phyloP scores from a whole-genome alignment of 2,113 vertebrate genomes.

The Chauna torquata region DNA sequence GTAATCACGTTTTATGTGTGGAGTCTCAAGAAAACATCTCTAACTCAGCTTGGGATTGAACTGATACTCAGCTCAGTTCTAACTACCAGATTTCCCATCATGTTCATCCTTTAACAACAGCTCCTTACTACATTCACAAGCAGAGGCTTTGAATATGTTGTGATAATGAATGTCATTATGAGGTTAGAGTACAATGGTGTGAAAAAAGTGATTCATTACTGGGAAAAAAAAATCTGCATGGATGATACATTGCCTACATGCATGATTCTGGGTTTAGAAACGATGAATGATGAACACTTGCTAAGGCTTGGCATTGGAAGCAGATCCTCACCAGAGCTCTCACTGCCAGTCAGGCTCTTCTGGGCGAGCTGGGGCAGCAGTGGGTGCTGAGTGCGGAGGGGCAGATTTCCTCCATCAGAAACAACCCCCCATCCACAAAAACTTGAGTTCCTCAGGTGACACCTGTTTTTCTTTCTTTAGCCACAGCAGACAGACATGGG shows the following conservation, averaged over 20 bases:
- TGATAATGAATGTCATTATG: slow-evolving; percentile 56
- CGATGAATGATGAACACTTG: neutral
- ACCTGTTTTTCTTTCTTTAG: neutral
- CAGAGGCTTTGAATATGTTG: slow-evolving; percentile 58
- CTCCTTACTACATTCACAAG: slow-evolving; percentile 17
- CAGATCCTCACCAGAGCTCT: neutral
- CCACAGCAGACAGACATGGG: neutral
- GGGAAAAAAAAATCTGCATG: slow-evolving; percentile 26
- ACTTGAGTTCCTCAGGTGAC: neutral
- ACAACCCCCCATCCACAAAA: neutral
- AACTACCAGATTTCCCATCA: slow-evolving; percentile 13
- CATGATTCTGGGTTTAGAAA: slow-evolving; percentile 55
- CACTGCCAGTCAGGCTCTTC: neutral
- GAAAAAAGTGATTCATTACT: slow-evolving; percentile 74
- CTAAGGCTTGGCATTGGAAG: neutral
- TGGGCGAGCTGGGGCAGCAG: neutral
- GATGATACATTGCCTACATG: slow-evolving; percentile 66
- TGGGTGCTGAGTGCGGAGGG: neutral
- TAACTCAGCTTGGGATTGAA: neutral
- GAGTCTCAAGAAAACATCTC: neutral
- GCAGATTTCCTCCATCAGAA: neutral
- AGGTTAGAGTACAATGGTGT: slow-evolving; percentile 57
- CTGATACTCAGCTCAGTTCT: neutral
- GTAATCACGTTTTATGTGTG: neutral
- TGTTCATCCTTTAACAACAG: slow-evolving; percentile 50